Base-by-base conservation (phyloP, 2,888 invertebrate species). In the Eupeodes luniger region DNA sequence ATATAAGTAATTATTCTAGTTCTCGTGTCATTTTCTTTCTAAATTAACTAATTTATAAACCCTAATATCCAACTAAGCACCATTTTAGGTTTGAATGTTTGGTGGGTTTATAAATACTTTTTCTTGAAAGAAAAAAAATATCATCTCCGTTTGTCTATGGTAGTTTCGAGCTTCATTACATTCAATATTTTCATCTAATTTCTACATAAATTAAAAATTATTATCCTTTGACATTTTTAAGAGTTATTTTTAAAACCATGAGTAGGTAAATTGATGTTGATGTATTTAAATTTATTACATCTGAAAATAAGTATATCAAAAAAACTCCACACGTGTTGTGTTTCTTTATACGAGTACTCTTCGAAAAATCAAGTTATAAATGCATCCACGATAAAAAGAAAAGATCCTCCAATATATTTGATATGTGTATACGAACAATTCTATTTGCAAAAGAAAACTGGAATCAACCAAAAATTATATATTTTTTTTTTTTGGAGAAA, bases 381-480 rank as follows among this genome's bases (percentile, higher is more conserved):
- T 66, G 80, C 62, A 62, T 77, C 74, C 40, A 84, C 81, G 27
- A 3, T 2, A 3, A 81, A 62, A 62, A 6, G 7, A 57, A 57
- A 57, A 11, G 57, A 51, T 40, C 10, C 53, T 61, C 36, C 57
- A 40, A 40, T 40, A 7, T 72, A 34, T 27, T 2, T 3, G 5
- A 40, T 72, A 16, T n/a, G n/a, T n/a, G n/a, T n/a, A 27, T 47
- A 80, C 76, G 66, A 61, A 79, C 77, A 74, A 64, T 47, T 66
- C 61, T 62, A 74, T 81, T 81, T 57, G 69, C 85, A 67, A 84
- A 84, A 76, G 69, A 88, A 82, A 88, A 81, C 88, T 88, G 84
- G 88, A 88, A 88, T 84, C 36, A 59, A 72, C 81, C 40, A 11
- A 36, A 14, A 40, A 40, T 3, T 27, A 40, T 40, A 9, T n/a